Evolutionary conservation across 2,888 invertebrate genomes (phyloP).

Genomic region (Ennomos erosarius): DNA sequence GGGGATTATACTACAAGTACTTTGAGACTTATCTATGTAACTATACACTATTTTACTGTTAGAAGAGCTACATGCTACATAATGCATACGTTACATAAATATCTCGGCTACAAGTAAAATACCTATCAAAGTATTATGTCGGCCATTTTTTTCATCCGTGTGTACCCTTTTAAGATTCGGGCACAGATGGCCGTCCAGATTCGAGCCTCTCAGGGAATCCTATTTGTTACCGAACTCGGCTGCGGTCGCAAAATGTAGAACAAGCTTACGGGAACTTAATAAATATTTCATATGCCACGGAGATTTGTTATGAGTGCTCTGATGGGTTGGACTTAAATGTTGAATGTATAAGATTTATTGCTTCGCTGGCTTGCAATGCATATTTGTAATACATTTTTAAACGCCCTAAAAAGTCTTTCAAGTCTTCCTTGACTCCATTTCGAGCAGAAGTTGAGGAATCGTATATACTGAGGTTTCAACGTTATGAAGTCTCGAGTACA

Average conservation of each 20-base stretch:
- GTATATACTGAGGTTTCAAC: too few species aligned
- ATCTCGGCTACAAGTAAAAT: background rate
- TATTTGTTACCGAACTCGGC: constrained; percentile 70
- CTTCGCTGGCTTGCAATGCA: background rate
- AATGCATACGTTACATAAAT: too few species aligned
- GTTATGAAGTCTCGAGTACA: too few species aligned
- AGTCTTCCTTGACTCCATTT: too few species aligned
- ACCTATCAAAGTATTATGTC: constrained; percentile 3
- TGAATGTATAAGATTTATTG: constrained; percentile 18
- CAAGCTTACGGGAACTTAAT: constrained; percentile 59
- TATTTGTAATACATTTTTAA: background rate
- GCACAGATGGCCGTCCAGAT: constrained; percentile 79
- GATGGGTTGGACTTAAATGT: constrained; percentile 18
- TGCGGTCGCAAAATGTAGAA: constrained; percentile 61
- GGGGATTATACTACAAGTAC: too few species aligned
- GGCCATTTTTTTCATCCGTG: constrained; percentile 42
- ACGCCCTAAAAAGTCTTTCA: background rate
- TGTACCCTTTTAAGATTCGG: constrained; percentile 64
- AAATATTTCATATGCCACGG: constrained; percentile 61
- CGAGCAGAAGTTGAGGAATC: too few species aligned
- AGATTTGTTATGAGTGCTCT: constrained; percentile 29
- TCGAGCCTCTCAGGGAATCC: constrained; percentile 72
- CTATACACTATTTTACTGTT: too few species aligned
- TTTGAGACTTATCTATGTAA: too few species aligned
- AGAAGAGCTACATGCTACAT: too few species aligned